Conservation (phyloP, 2,797 vertebrate genomes). For the Pseudopleuronectes americanus region DNA sequence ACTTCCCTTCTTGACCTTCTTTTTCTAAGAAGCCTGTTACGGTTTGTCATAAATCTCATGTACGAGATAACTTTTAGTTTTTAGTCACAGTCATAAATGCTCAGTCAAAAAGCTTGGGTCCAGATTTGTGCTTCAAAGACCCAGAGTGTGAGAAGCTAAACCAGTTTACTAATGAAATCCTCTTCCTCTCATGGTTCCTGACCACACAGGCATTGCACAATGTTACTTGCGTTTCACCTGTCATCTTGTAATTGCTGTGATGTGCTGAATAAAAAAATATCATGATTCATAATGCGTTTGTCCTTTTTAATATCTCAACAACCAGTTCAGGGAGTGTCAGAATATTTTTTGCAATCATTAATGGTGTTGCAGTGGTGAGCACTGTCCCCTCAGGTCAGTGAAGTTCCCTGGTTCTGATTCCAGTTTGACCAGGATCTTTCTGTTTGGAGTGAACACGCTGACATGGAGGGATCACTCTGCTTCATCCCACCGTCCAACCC, state of each 20-base stretch:
- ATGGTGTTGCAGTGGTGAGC: no score
- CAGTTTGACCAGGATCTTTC: no score
- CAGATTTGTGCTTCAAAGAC: conserved; percentile 1
- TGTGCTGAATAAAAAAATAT: conserved; percentile 71
- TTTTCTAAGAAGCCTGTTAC: conserved; percentile 34
- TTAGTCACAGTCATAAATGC: background rate
- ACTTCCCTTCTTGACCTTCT: background rate
- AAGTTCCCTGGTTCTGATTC: no score
- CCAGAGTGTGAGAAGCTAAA: background rate
- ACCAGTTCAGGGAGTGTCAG: no score
- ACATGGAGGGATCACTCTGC: no score
- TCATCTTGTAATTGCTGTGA: conserved; percentile 54
- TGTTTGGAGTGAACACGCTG: no score
- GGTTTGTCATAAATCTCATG: conserved; percentile 12
- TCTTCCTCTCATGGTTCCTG: conserved; percentile 23
- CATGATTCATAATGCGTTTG: background rate
- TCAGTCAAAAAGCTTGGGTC: background rate
- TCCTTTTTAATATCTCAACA: background rate
- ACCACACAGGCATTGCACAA: conserved; percentile 13
- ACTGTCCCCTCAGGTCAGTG: no score
- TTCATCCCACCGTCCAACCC: no score
- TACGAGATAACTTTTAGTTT: conserved; percentile 7
- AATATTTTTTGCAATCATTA: no score
- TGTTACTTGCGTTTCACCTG: conserved; percentile 36
- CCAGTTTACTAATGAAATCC: background rate